Percentiles rank a stretch among this genome's conserved stretches.
Conservation (phyloP, 2,113 vertebrate genomes). For the Caranx ignobilis region DNA sequence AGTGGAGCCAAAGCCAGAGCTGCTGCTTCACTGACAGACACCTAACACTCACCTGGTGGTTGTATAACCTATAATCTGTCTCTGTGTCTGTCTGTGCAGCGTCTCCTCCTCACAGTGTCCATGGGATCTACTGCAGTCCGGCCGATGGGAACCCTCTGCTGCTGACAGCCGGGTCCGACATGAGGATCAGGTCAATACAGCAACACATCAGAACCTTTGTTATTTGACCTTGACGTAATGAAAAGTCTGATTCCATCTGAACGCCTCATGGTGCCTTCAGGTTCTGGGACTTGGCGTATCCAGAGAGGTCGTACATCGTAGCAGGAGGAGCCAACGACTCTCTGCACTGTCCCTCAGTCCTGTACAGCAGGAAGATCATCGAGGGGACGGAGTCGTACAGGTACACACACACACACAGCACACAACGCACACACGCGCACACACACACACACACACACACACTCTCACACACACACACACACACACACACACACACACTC, state of each 20-base stretch:
- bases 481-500: too few relatives aligned
- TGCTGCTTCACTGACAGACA: too few relatives aligned
- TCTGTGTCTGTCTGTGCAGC: conserved; percentile 77
- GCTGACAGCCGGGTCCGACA: conserved; percentile 97
- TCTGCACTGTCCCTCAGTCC: conserved; percentile 89
- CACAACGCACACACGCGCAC: not conserved
- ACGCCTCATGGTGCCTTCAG: conserved; percentile 69
- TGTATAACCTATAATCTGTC: not conserved
- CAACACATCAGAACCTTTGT: not conserved
- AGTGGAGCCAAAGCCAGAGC: not conserved
- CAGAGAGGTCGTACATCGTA: conserved; percentile 95
- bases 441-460: too few relatives aligned
- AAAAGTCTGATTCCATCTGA: too few relatives aligned
- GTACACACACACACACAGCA: conserved; percentile 64
- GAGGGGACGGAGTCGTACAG: conserved; percentile 99
- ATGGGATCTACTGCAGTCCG: conserved; percentile 97
- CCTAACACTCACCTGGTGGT: too few relatives aligned
- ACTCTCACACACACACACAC: too few relatives aligned
- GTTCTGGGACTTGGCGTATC: conserved; percentile 98
- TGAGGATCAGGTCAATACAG: conserved; percentile 93
- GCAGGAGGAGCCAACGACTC: conserved; percentile 89
- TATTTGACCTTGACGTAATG: too few relatives aligned
- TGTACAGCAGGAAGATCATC: conserved; percentile 98
- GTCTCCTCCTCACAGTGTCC: conserved; percentile 93
- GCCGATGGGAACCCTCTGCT: conserved; percentile 98